Evolutionary conservation across 2,888 invertebrate species (phyloP).

Genomic region (Pandemis corylana): DNA sequence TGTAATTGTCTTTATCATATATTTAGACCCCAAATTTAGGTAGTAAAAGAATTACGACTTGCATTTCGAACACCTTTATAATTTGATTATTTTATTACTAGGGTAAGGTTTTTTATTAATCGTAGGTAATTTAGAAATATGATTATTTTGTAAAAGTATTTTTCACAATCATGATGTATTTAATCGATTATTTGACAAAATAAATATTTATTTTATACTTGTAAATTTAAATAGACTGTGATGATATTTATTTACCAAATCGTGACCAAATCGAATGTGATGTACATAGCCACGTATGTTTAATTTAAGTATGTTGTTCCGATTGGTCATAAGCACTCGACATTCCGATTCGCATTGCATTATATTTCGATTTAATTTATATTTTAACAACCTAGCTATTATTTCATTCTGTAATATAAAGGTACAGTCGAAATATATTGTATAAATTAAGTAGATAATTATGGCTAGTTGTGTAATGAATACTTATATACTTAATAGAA

Average conservation of each 20-base stretch:
- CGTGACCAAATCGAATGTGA: constrained; percentile 39
- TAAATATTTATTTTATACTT: constrained; percentile 25
- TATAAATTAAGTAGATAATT: background rate
- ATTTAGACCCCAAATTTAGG: background rate
- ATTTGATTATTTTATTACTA: constrained; percentile 7
- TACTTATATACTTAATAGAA: background rate
- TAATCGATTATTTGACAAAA: constrained; percentile 22
- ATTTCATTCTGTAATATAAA: background rate
- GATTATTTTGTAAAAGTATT: background rate
- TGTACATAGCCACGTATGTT: constrained; percentile 27
- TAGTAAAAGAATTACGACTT: background rate
- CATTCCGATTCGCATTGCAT: background rate
- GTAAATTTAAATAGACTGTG: constrained; percentile 32
- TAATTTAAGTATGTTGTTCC: constrained; percentile 23
- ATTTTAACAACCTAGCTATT: background rate
- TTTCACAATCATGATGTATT: constrained; percentile 15
- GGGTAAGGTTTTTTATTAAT: constrained; percentile 1
- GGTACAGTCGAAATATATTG: background rate
- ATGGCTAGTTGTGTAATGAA: background rate
- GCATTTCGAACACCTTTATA: background rate
- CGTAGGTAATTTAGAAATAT: constrained; percentile 7
- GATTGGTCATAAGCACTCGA: constrained; percentile 3
- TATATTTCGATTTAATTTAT: background rate
- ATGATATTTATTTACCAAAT: constrained; percentile 41
- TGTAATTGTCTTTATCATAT: background rate